Evolutionary conservation across 2,797 vertebrate species (phyloP).

Genomic region (Megaceryle alcyon): DNA sequence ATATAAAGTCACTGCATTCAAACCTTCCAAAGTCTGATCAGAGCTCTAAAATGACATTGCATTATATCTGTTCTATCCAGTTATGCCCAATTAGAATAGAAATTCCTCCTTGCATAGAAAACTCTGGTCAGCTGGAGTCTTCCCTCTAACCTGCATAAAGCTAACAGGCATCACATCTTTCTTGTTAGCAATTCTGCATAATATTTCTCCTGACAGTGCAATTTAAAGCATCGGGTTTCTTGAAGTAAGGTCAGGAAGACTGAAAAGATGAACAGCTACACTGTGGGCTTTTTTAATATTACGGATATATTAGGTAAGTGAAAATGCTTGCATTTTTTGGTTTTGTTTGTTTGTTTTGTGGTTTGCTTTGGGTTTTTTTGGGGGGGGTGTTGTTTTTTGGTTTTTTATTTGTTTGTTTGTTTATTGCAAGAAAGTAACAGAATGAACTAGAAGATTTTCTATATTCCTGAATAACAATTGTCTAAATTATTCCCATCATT

Average conservation of each 20-base stretch:
- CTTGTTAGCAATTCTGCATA: neutral
- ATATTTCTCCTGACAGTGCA: neutral
- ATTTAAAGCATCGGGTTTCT: neutral
- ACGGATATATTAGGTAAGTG: neutral
- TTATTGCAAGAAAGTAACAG: neutral
- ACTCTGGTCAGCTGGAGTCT: neutral
- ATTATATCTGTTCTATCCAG: neutral
- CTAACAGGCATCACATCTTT: neutral
- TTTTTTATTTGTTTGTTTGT: neutral
- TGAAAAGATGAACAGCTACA: neutral
- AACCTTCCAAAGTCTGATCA: neutral
- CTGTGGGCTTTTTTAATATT: neutral
- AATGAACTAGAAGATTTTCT: neutral
- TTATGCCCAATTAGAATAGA: neutral
- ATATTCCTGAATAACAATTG: neutral
- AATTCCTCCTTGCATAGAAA: neutral
- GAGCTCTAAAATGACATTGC: neutral
- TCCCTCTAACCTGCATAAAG: constrained; percentile 5
- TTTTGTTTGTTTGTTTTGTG: no score
- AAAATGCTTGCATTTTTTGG: no score
- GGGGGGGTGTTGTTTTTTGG: no score
- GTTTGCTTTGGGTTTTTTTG: neutral
- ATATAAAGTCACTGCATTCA: neutral
- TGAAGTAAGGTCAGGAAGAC: neutral
- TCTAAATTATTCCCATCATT: neutral